Evolutionary conservation across 2,113 vertebrate genomes (phyloP).

Genomic region (Zingel zingel): DNA sequence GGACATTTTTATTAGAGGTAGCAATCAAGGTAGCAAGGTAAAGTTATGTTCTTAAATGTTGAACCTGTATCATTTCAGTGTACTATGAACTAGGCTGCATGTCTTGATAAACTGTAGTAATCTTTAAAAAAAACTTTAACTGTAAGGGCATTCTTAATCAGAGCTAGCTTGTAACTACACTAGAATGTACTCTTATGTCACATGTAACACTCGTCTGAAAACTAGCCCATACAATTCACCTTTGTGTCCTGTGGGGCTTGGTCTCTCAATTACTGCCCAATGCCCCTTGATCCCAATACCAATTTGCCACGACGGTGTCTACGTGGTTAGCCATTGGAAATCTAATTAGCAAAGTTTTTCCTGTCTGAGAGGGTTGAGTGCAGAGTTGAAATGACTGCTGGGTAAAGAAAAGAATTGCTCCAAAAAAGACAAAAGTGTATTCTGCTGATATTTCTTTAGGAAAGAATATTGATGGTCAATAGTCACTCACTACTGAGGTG

Average conservation of each 20-base stretch:
- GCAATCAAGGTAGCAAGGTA: not conserved
- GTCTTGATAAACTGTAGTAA: not conserved
- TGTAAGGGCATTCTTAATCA: conserved; percentile 41
- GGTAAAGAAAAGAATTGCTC: conserved; percentile 32
- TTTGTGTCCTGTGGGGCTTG: conserved; percentile 56
- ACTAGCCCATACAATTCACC: conserved; percentile 23
- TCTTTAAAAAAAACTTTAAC: conserved; percentile 9
- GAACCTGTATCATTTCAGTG: not conserved
- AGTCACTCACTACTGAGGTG: not conserved
- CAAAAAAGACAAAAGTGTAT: not conserved
- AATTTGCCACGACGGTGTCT: conserved; percentile 65
- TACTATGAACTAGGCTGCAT: not conserved
- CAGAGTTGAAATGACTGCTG: conserved; percentile 61
- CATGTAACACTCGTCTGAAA: conserved; percentile 20
- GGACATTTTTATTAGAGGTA: not conserved
- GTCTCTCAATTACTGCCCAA: conserved; percentile 71
- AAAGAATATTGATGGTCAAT: not conserved
- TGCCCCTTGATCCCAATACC: conserved; percentile 75
- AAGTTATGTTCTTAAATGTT: not conserved
- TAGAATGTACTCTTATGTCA: conserved; percentile 21
- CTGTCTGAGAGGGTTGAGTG: conserved; percentile 52
- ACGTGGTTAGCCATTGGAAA: conserved; percentile 73
- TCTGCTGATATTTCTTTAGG: not conserved
- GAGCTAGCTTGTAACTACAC: conserved; percentile 29
- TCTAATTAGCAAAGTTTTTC: conserved; percentile 74